Evolutionary conservation across 2,113 vertebrate genomes (phyloP), one percentile per base, ranked within the genome.

Genomic region (Pantherophis guttatus): DNA sequence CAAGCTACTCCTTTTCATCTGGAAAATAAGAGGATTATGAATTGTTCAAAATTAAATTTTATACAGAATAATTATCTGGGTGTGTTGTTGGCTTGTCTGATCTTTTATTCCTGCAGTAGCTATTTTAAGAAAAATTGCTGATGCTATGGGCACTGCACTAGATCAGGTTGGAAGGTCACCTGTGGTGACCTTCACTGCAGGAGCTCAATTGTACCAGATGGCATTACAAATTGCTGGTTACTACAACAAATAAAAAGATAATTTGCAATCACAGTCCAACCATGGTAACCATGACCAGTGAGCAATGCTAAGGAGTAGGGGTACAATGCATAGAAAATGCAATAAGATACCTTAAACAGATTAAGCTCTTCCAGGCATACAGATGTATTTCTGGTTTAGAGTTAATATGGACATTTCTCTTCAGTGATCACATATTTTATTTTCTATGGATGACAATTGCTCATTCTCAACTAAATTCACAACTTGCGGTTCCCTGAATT

Each of bases 41-140:
- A 87, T 57, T 95, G 24, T 87, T 87, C 87, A 65, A 58, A 86
- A 90, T 89, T 95, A 94, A 93, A 91, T 1, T 88, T 89, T 39
- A 58, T 91, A 95, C 95, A 86, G 88, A 94, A 96, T 92, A 91
- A 94, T 88, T 58, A 86, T 55, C 62, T 50, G 13, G 94, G 85
- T 54, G 5, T 89, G 58, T 92, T 92, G 95, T 93, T 90, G 93
- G 24, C 48, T 91, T 81, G 81, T 93, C 94, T 95, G 95, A 87
- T 33, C 57, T 52, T 91, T 92, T 93, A 33, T 88, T 92, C 70
- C 53, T 91, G 86, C 53, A 96, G 70, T 1, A 92, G 13, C 86
- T 39, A 53, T 93, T 12, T 93, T 33, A 88, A 94, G 59, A 52
- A 93, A 70, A 62, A 85, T 59, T 70, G 50, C 1, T 94, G 91